These are phyloP conservation scores for Teinopalpus imperialis DNA, from an alignment of 2,888 invertebrate genomes.

Conservation along the genomic window DNA sequence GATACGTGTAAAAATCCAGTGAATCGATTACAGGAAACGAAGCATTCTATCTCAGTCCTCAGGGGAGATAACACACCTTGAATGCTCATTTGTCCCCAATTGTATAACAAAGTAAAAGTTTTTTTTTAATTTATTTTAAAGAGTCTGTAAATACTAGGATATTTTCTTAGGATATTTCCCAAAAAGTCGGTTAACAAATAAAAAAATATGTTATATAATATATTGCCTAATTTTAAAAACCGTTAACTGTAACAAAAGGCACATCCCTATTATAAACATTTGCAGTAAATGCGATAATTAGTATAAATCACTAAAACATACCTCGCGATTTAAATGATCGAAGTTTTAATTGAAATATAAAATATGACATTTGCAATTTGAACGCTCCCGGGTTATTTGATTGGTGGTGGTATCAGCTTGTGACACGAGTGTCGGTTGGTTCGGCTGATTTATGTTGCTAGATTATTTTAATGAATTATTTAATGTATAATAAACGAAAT, in stretches of 20 bases:
- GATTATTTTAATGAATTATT: conserved; percentile 47
- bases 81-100: no score
- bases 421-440: conserved; percentile 34
- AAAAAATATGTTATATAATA: no score
- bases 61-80: no score
- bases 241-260: not conserved
- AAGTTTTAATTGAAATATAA: conserved; percentile 30
- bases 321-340: conserved; percentile 26
- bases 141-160: no score
- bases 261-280: not conserved
- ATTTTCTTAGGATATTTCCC: no score
- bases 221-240: no score
- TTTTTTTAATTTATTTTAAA: no score
- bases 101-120: no score
- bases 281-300: conserved; percentile 20
- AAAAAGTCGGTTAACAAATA: no score
- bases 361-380: conserved; percentile 35
- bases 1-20: no score
- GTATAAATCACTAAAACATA: conserved; percentile 23
- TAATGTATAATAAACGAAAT: conserved; percentile 42
- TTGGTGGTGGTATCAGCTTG: conserved; percentile 31
- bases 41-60: no score
- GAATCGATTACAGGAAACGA: no score
- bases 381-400: conserved; percentile 42
- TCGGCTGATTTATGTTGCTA: conserved; percentile 53